Evolutionary conservation across 1,140 invertebrate genomes (phyloP), one percentile per base, ranked within the genome.

Genomic region (Monomorium pharaonis): DNA sequence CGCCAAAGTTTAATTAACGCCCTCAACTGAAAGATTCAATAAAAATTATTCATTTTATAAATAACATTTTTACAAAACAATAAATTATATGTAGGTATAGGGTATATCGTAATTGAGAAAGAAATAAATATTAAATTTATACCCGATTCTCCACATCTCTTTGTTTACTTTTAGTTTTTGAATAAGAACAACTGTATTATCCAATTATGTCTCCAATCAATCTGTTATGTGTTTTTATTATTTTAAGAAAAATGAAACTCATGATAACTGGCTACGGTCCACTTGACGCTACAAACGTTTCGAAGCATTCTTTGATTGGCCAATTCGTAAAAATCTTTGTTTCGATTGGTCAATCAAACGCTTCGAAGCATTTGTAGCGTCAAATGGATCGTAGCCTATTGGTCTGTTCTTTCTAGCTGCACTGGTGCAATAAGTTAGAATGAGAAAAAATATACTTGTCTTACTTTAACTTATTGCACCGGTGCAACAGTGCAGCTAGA

Each of bases 41-140:
- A 24, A 80, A 54, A 74, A 83, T 74, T 72, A 83, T 58, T 2
- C 9, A 18, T 1, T 44, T 74, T 72, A 75, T 21, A 72, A 18
- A 74, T 7, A 44, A 70, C 58, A 72, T 83, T 83, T 72, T 24
- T 81, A 81, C 51, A 4, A 47, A 44, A 58, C 3, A 30, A 72
- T 72, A 44, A 72, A 83, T 72, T 72, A 65, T 65, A 21, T 80
- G 27, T 80, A 69, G 21, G 16, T 65, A 72, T 74, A 60, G 62
- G n/a, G 62, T 63, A 54, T 54, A 21, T 4, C 44, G 10, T 51
- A 37, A 74, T 33, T 56, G 49, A n/a, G n/a, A n/a, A n/a, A n/a
- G 54, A 72, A 74, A 72, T 83, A 83, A 83, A 70, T 4, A 24
- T 65, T 69, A 69, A 72, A 83, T 83, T 83, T 83, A 58, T 83